Percentiles rank a stretch among this genome's conserved stretches.
These are phyloP conservation scores for Lutraria rhynchaena DNA, from an alignment of 1,140 invertebrate species.

Conservation along the genomic window DNA sequence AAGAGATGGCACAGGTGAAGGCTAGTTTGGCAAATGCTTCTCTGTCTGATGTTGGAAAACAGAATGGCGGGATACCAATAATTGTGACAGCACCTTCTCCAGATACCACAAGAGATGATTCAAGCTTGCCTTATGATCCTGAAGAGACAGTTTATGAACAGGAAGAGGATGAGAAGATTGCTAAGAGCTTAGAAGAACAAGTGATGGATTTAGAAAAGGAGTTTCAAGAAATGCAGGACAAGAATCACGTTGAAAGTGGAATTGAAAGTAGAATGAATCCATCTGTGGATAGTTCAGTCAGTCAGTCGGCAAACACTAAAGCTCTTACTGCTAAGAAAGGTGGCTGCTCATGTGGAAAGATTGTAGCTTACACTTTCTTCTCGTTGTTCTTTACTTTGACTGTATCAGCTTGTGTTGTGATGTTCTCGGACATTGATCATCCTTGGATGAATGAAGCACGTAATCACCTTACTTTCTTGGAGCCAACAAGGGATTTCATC, in stretches of 20 bases:
- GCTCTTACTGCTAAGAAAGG: constrained; percentile 40
- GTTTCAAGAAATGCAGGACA: constrained; percentile 63
- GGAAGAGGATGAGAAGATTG: constrained; percentile 59
- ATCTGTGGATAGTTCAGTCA: background rate
- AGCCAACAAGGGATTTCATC: constrained; percentile 72
- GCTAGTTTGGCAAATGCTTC: constrained; percentile 23
- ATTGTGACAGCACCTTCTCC: constrained; percentile 23
- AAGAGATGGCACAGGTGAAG: constrained; percentile 59
- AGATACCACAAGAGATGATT: constrained; percentile 44
- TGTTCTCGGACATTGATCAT: constrained; percentile 74
- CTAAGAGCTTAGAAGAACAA: constrained; percentile 75
- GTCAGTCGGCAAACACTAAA: background rate
- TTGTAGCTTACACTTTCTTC: constrained; percentile 66
- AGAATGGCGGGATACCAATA: constrained; percentile 62
- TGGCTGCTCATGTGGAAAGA: constrained; percentile 61
- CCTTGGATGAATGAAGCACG: constrained; percentile 65
- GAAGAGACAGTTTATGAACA: constrained; percentile 68
- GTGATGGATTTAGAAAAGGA: constrained; percentile 73
- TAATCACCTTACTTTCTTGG: constrained; percentile 69
- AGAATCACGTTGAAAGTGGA: constrained; percentile 65
- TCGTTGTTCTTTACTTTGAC: constrained; percentile 69
- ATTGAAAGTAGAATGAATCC: constrained; percentile 36
- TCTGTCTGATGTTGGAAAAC: constrained; percentile 41
- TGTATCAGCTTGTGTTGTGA: constrained; percentile 68
- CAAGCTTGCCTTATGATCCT: constrained; percentile 70